phyloP scores from a whole-genome alignment of 2,888 invertebrate species.

The Marasmarcha lunaedactyla region DNA sequence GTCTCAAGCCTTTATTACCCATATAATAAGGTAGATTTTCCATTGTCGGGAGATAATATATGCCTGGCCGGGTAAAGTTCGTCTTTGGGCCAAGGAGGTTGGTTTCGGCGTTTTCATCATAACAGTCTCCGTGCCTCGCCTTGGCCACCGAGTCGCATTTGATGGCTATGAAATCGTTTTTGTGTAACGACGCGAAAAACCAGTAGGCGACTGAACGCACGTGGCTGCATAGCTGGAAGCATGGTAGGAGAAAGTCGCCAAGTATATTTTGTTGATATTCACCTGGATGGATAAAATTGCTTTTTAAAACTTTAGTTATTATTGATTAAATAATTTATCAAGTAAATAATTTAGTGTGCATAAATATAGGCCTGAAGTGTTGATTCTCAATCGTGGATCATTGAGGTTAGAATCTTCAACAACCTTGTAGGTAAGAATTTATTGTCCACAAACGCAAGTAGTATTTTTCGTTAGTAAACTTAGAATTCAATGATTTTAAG shows the following conservation, averaged over 20 bases:
- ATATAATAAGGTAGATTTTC: constrained; percentile 35
- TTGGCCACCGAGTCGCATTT: constrained; percentile 33
- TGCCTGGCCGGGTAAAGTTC: constrained; percentile 40
- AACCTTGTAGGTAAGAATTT: no score
- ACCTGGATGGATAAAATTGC: no score
- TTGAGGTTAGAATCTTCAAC: no score
- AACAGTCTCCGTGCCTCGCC: constrained; percentile 42
- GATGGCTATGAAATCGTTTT: constrained; percentile 38
- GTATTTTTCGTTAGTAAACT: no score
- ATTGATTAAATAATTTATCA: no score
- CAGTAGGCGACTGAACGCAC: constrained; percentile 43
- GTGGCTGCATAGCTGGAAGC: constrained; percentile 51
- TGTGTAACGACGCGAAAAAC: constrained; percentile 29
- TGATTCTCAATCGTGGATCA: no score
- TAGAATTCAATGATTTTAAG: no score
- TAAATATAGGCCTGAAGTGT: no score
- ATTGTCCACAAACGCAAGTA: no score
- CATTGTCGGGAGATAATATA: constrained; percentile 44
- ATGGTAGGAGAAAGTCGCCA: constrained; percentile 42
- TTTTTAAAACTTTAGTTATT: no score
- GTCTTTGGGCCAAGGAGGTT: constrained; percentile 45
- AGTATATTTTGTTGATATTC: constrained; percentile 44
- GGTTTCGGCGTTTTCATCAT: constrained; percentile 20
- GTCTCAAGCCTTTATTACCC: constrained; percentile 33
- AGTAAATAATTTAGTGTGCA: no score